Conservation (phyloP, 2,888 invertebrate species). For the Trimorus sp. region DNA sequence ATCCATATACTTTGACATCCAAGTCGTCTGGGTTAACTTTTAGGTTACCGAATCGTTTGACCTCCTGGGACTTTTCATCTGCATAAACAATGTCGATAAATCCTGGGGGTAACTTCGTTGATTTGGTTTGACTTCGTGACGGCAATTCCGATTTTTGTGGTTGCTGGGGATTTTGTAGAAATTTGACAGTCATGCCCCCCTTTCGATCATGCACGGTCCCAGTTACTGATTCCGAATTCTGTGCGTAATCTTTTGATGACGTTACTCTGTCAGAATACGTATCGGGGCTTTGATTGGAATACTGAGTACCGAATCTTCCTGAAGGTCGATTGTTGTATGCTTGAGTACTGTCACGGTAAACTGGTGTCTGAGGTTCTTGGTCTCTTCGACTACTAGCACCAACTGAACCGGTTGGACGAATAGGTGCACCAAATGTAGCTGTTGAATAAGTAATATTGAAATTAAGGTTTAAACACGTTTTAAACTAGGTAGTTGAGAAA, state of each 20-base stretch:
- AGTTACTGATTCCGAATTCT: slow-evolving; percentile 35
- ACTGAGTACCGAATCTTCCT: slow-evolving; percentile 39
- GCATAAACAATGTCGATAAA: slow-evolving; percentile 78
- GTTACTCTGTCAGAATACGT: slow-evolving; percentile 36
- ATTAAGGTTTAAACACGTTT: too few species aligned
- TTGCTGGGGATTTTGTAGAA: slow-evolving; percentile 30
- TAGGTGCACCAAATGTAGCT: slow-evolving; percentile 44
- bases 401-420: slow-evolving; percentile 42
- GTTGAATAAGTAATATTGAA: too few species aligned
- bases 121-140: slow-evolving; percentile 21
- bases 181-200: slow-evolving; percentile 58
- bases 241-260: slow-evolving; percentile 25
- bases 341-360: slow-evolving; percentile 38
- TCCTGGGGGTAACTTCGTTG: slow-evolving; percentile 70
- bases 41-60: slow-evolving; percentile 74
- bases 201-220: slow-evolving; percentile 44
- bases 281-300: slow-evolving; percentile 38
- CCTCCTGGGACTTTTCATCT: slow-evolving; percentile 67
- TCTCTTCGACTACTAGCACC: slow-evolving; percentile 43
- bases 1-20: slow-evolving; percentile 71
- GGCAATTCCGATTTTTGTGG: slow-evolving; percentile 32
- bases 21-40: slow-evolving; percentile 65
- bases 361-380: slow-evolving; percentile 28
- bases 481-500: too few species aligned
- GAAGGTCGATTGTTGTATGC: slow-evolving; percentile 38